Conservation (phyloP, 2,113 vertebrate genomes). For the Tragelaphus scriptus region DNA sequence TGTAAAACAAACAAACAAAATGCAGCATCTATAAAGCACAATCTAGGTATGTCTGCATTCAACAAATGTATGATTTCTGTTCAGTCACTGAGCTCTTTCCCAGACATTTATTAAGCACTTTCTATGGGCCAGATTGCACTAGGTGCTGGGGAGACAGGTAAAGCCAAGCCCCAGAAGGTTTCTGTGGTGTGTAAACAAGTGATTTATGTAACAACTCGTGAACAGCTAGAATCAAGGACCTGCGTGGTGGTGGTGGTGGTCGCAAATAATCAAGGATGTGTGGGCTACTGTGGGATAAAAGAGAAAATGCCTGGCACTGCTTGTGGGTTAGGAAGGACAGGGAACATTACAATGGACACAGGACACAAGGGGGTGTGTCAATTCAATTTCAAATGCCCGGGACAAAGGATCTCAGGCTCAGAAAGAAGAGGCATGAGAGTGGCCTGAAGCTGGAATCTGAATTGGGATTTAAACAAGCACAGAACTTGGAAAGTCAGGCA, state of each 20-base stretch:
- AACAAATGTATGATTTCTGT: background rate
- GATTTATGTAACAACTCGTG: background rate
- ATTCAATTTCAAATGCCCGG: background rate
- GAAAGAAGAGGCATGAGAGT: background rate
- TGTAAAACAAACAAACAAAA: background rate
- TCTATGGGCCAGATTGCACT: background rate
- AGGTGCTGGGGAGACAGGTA: background rate
- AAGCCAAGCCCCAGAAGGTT: background rate
- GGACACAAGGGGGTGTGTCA: background rate
- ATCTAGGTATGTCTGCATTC: background rate
- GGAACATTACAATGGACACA: too few species aligned
- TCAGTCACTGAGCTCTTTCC: background rate
- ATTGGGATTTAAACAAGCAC: background rate
- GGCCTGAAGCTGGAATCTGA: background rate
- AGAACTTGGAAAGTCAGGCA: background rate
- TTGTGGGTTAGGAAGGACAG: background rate
- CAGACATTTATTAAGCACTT: background rate
- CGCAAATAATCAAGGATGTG: background rate
- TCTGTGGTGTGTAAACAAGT: background rate
- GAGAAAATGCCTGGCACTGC: background rate
- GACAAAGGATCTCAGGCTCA: background rate
- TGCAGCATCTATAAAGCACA: background rate
- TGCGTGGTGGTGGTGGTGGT: fast-evolving
- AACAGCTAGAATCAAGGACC: background rate
- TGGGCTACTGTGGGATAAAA: fast-evolving